Evolutionary conservation across 2,113 vertebrate genomes (phyloP), one percentile per base, ranked within the genome.

Genomic region (Phrynosoma blainvillii): DNA sequence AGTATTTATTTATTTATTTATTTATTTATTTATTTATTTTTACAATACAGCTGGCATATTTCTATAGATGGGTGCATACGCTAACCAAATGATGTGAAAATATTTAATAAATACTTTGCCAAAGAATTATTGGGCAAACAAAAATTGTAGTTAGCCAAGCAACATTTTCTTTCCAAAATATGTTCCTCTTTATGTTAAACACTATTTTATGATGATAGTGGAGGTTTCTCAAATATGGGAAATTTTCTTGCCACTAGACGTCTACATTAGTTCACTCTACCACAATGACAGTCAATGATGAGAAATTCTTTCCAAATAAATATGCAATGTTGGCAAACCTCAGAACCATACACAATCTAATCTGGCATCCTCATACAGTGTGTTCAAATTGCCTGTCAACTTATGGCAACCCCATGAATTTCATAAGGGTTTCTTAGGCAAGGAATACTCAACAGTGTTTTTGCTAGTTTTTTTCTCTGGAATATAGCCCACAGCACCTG

Each of bases 321-420:
- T 84, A 78, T 84, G 32, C 5, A 18, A 42, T 84, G 79, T 91
- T 91, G 89, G 83, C 16, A 8, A 42, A 5, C 74, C 20, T 83
- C 90, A 76, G 87, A 92, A 79, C 2, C 42, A 68, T 32, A 86
- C 11, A 27, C 85, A 65, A 85, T 90, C 87, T 91, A 32, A 87
- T 91, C 73, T 90, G 92, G 85, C 73, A 88, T 56, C 9, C 40
- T 89, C 78, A 47, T 1, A 16, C 13, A n/a, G 18, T 62, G 4
- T 62, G 59, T 62, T 1, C 59, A 62, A 62, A 16, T 62, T 62
- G 59, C 59, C 59, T 62, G 59, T 62, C 18, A 18, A 62, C 14
- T 62, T 62, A 62, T 62, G 59, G 13, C 59, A 62, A 62, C 59
- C 59, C 59, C 13, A 16, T 62, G 13, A 18, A 62, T 62, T 62